These are phyloP conservation scores for Poicephalus meyeri DNA, from an alignment of 2,113 vertebrate species.

Conservation along the genomic window DNA sequence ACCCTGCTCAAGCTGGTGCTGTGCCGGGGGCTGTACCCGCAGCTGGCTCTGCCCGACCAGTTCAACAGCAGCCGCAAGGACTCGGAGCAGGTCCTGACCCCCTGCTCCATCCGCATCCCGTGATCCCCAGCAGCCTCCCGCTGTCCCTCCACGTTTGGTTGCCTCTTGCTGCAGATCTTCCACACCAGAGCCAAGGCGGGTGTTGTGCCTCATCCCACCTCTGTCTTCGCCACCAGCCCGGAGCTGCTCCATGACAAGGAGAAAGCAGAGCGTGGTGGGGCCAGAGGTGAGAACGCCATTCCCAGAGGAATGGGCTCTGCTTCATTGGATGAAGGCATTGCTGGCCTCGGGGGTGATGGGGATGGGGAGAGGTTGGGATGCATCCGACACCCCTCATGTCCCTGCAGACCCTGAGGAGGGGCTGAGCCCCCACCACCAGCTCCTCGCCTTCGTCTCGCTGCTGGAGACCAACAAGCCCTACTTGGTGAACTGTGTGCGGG, in stretches of 20 bases:
- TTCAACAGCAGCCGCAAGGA: conserved; percentile 88
- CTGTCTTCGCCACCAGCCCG: conserved; percentile 81
- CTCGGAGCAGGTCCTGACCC: conserved; percentile 84
- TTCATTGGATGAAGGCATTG: not conserved
- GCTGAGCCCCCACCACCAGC: conserved; percentile 83
- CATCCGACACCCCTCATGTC: rapidly evolving
- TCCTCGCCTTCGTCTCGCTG: conserved; percentile 89
- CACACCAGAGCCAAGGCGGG: conserved; percentile 90
- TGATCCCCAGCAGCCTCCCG: rapidly evolving
- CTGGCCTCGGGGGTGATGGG: rapidly evolving
- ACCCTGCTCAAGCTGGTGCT: conserved; percentile 86
- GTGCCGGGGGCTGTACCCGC: conserved; percentile 88
- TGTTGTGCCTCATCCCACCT: conserved; percentile 88
- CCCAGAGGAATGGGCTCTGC: rapidly evolving
- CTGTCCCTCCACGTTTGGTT: rapidly evolving
- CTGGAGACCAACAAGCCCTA: conserved; percentile 93
- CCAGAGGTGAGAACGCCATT: not conserved
- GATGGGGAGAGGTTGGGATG: too few relatives aligned
- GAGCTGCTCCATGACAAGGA: conserved; percentile 79
- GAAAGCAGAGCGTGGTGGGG: rapidly evolving
- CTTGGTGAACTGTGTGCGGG: conserved; percentile 85
- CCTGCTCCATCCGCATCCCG: rapidly evolving
- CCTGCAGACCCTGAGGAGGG: conserved; percentile 54
- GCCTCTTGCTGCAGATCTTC: conserved; percentile 77
- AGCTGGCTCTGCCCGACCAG: conserved; percentile 86